phyloP scores from a whole-genome alignment of 2,113 vertebrate species.

The Peromyscus leucopus region DNA sequence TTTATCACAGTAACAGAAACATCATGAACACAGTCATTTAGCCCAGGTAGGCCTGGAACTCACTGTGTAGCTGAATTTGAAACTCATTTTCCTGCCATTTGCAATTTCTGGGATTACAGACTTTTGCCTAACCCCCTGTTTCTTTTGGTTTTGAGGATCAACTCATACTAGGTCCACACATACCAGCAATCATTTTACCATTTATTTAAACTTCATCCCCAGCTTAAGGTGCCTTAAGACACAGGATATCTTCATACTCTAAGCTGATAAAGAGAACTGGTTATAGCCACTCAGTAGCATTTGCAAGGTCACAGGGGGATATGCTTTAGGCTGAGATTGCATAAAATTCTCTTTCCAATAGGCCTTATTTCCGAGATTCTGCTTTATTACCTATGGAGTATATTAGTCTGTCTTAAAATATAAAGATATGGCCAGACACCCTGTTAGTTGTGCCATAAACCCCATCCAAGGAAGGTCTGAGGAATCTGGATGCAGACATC shows the following conservation, averaged over 20 bases:
- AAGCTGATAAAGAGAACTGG: not conserved
- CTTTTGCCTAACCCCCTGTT: not conserved
- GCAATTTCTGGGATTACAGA: not conserved
- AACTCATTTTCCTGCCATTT: not conserved
- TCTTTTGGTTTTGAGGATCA: not conserved
- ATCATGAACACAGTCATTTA: not conserved
- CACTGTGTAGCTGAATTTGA: not conserved
- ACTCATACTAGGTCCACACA: too few species aligned
- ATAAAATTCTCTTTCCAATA: not conserved
- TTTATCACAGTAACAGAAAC: not conserved
- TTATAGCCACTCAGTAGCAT: not conserved
- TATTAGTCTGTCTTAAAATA: not conserved
- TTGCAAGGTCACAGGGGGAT: not conserved
- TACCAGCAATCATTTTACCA: not conserved
- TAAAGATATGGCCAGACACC: too few species aligned
- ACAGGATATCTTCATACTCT: accelerated
- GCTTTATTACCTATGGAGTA: not conserved
- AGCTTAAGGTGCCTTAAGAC: not conserved
- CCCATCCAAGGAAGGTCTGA: too few species aligned
- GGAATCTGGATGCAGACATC: too few species aligned
- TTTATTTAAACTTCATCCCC: not conserved
- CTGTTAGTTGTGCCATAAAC: too few species aligned
- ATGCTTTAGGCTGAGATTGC: not conserved
- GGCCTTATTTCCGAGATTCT: not conserved
- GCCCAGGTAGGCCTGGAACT: not conserved